Conservation (phyloP, 1,140 invertebrate genomes). For the Drosophila serrata region DNA sequence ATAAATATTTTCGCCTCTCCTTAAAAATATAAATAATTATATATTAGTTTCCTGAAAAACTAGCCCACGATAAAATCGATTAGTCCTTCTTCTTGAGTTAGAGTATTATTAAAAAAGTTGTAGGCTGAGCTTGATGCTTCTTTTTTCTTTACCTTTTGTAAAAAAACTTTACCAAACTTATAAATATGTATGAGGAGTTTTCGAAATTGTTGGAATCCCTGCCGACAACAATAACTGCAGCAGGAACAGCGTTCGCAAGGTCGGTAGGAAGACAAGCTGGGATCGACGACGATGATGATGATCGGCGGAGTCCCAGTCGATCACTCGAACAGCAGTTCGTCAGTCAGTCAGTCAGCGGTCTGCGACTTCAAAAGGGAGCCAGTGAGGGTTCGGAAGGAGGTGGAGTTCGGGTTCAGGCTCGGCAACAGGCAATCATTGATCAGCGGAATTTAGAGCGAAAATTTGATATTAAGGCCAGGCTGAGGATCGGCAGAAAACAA, state of each 20-base stretch:
- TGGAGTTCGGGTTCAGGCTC: conserved; percentile 22
- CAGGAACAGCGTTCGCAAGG: conserved; percentile 56
- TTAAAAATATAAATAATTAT: too few species aligned
- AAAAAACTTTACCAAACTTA: conserved; percentile 76
- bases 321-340: conserved; percentile 64
- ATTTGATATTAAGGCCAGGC: conserved; percentile 80
- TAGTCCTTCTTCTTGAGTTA: neutral
- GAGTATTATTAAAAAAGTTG: conserved; percentile 42
- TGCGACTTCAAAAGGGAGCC: conserved; percentile 44
- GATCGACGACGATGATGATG: conserved; percentile 43
- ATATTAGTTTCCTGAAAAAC: neutral
- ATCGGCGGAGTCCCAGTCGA: conserved; percentile 58
- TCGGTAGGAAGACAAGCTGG: conserved; percentile 72
- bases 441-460: conserved; percentile 83
- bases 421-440: conserved; percentile 80
- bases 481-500: conserved; percentile 30
- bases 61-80: neutral
- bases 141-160: neutral
- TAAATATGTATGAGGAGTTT: conserved; percentile 85
- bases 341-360: conserved; percentile 64
- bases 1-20: neutral
- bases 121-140: conserved; percentile 69
- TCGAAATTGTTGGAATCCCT: conserved; percentile 84
- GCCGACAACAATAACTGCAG: conserved; percentile 65
- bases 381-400: conserved; percentile 7